Base-by-base conservation (phyloP, 2,888 invertebrate species). In the Therioaphis trifolii region DNA sequence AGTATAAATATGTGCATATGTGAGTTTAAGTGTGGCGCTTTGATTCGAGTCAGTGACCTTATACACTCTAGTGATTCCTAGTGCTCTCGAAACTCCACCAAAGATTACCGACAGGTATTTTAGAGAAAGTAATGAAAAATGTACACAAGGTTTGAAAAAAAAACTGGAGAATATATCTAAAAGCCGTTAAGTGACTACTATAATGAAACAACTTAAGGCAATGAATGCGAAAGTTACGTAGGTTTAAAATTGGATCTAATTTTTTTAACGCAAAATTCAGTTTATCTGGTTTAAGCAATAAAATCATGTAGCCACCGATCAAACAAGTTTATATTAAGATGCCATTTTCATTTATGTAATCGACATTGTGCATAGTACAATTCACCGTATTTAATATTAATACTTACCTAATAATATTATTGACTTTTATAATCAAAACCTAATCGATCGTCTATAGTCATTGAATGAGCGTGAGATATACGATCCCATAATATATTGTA, bases 91-190 rank as follows among this genome's bases (percentile, higher is more conserved):
- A 79, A 79, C 68, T 79, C 21, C 27, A n/a, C 40, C 78, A 24
- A 43, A 55, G 68, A 79, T 27, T 24, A 58, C 46, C 43, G 14
- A 40, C 52, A 66, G 66, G 77, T 49, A 66, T 77, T 52, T 21
- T 14, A 18, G 78, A 79, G 78, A 79, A 79, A 79, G 78, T 79
- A 69, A 79, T 55, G 40, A 69, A 69, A 78, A n/a, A 52, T 29
- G 27, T 43, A 75, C 14, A 43, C 11, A 12, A 12, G n/a, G 27
- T 5, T 2, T 21, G n/a, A 46, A 71, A 46, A 27, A 49, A 77
- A 69, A 79, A 79, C n/a, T 69, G n/a, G 49, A 43, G 78, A 68
- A 78, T 78, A 40, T 55, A 43, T 55, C 11, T 68, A 66, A 58
- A 77, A 52, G 49, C 18, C 78, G 52, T 55, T 40, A n/a, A 69